Evolutionary conservation across 2,797 vertebrate genomes (phyloP).

Genomic region (Gallinago nigripennis): DNA sequence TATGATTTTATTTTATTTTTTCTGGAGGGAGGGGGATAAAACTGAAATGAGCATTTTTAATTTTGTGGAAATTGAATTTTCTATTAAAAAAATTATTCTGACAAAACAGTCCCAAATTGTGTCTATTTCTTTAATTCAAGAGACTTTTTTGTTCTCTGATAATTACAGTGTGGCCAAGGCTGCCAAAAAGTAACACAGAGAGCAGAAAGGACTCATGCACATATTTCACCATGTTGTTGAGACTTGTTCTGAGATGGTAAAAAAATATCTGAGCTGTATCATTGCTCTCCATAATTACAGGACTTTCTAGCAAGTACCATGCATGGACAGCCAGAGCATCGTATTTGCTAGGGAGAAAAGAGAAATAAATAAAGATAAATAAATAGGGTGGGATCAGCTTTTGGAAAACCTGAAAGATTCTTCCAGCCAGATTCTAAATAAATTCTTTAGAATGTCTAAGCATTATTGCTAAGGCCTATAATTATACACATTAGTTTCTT

Average conservation of each 20-base stretch:
- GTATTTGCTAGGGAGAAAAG: neutral
- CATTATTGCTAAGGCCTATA: neutral
- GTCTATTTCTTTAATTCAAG: neutral
- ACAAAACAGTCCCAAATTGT: neutral
- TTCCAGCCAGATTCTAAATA: neutral
- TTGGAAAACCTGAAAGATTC: neutral
- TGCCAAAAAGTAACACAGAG: neutral
- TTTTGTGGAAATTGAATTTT: neutral
- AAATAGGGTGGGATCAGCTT: neutral
- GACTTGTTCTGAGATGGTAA: neutral
- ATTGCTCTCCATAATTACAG: neutral
- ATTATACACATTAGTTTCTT: neutral
- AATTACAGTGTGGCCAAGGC: neutral
- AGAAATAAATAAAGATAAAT: neutral
- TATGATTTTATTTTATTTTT: neutral
- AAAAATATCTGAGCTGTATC: neutral
- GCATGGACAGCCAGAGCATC: neutral
- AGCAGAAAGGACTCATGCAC: neutral
- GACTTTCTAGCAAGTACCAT: neutral
- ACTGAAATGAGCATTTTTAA: neutral
- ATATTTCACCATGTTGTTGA: neutral
- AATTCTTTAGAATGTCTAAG: neutral
- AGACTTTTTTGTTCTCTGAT: neutral
- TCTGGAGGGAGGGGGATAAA: accelerated
- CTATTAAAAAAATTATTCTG: neutral